Base-by-base conservation (phyloP, 2,888 invertebrate species). In the Protophormia terraenovae region DNA sequence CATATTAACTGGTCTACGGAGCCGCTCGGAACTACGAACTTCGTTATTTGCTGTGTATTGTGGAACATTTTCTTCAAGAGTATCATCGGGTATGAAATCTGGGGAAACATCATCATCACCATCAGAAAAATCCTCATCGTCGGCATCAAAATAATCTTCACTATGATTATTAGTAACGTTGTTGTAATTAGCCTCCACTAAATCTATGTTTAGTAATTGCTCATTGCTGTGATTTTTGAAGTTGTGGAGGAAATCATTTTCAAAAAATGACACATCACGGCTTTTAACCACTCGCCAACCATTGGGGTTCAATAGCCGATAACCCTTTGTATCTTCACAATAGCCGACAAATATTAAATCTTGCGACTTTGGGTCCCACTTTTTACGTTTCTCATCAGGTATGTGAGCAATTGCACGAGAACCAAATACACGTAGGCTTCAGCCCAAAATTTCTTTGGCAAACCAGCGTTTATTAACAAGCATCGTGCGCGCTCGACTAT, bases 381-480 rank as follows among this genome's bases (percentile, higher is more conserved):
- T 62, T 38, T 58, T 60, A 0, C 60, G n/a, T 19, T 60, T 60
- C 7, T 60, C 60, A 1, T 60, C 4, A 16, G 60, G 60, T 6
- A 60, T 16, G 19, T 60, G 7, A 1, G 60, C 1, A 32, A 60
- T n/a, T 1, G 60, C 60, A 32, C 60, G 32, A n/a, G 32, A 80
- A 2, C 73, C 73, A 67, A 80, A 80, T n/a, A 80, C 66, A n/a
- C 66, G 16, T n/a, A 81, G 10, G 81, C 81, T 22, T 75, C 67
- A 12, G 75, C 67, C 75, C 81, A 81, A 60, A 81, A 67, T 58
- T 75, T 66, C 58, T 73, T 82, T 12, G 45, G 32, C 12, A 82
- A 38, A n/a, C 53, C 35, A 19, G 47, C 16, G 6, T 53, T n/a
- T 1, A 66, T 7, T 27, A 76, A 3, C 62, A 82, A 69, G 3